Conservation (phyloP, 2,113 vertebrate genomes). For the Thermophis baileyi region DNA sequence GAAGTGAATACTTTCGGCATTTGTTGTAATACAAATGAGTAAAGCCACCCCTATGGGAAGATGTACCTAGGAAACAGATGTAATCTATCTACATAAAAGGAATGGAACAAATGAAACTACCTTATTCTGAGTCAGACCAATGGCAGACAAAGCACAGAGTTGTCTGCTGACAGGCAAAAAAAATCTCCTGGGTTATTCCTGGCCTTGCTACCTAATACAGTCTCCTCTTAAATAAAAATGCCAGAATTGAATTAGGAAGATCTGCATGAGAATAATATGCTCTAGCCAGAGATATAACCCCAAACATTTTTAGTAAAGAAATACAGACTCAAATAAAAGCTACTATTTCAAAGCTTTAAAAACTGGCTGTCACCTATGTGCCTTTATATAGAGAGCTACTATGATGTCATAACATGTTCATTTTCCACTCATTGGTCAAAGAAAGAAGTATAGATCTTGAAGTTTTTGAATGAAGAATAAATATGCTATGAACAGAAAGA, state of each 20-base stretch:
- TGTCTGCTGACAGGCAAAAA: neutral
- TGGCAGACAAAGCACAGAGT: neutral
- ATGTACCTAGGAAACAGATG: neutral
- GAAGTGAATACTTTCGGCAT: slow-evolving; percentile 43
- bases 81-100: neutral
- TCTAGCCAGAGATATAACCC: neutral
- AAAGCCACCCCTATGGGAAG: neutral
- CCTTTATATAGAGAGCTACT: neutral
- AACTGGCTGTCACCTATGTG: neutral
- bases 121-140: neutral
- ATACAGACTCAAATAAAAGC: neutral
- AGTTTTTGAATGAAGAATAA: neutral
- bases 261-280: neutral
- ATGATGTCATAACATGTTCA: neutral
- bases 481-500: neutral
- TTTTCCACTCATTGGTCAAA: neutral
- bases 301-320: neutral
- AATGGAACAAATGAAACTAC: neutral
- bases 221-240: neutral
- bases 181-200: neutral
- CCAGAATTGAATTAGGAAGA: neutral
- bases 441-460: neutral
- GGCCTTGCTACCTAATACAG: neutral
- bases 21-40: slow-evolving; percentile 35
- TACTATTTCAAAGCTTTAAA: neutral